Evolutionary conservation across 1,140 invertebrate species (phyloP), one percentile per base, ranked within the genome.

Genomic region (Atta cephalotes): DNA sequence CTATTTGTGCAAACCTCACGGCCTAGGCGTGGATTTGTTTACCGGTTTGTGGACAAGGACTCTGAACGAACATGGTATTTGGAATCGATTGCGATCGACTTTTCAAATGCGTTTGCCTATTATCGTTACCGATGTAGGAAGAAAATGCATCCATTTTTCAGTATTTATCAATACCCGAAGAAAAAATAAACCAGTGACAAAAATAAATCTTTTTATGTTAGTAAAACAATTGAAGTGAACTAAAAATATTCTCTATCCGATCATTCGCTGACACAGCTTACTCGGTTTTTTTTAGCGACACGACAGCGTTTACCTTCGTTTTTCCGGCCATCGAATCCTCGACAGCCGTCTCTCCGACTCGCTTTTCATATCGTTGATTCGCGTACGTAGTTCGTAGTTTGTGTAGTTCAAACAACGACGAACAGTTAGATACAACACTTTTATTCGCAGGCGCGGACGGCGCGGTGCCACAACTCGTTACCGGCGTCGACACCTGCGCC

Each of bases 401-500:
- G 60, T 85, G 51, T 49, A 65, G 71, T 65, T 58, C 45, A 77
- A 66, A 85, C 74, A 79, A 77, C 71, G 45, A n/a, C 71, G 72
- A 78, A 31, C 60, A 78, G 71, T 65, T 65, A 79, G 62, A 84
- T 76, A 66, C 74, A 49, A 10, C 16, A 85, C 82, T 77, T 79
- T 84, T 84, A 84, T 87, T 87, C 60, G 53, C 31, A 2, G 18
- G 31, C 16, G 65, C 31, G 0, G 28, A 39, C 28, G 45, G 16
- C 31, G 70, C 85, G 39, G 45, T 25, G 63, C 81, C 80, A 81
- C 76, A 82, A 89, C 71, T 91, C 91, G 87, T 92, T 90, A 91
- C 84, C 72, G 58, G 39, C 81, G 82, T 89, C 91, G 88, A 68
- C 93, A 93, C 86, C 88, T 93, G 93, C 88, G 70, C 71, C 88